Evolutionary conservation across 2,888 invertebrate species (phyloP).

Genomic region (Lepidochitona cinerea): DNA sequence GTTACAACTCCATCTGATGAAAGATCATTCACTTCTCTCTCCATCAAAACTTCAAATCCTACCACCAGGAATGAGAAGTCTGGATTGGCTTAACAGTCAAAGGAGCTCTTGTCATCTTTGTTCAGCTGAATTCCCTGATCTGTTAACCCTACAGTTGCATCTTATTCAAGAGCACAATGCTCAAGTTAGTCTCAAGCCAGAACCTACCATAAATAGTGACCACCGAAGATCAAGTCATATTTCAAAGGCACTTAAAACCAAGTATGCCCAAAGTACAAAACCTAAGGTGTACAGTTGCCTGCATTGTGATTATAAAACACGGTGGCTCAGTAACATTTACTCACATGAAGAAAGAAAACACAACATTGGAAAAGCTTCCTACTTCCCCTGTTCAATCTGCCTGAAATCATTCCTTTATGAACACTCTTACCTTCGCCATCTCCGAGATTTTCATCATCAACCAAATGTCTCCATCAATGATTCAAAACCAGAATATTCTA

Average conservation of each 20-base stretch:
- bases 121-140: constrained; percentile 68
- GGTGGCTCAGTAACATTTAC: constrained; percentile 90
- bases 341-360: constrained; percentile 86
- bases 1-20: constrained; percentile 33
- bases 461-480: constrained; percentile 23
- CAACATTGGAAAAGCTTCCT: constrained; percentile 34
- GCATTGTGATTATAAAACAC: constrained; percentile 90
- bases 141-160: constrained; percentile 71
- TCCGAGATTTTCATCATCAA: constrained; percentile 13
- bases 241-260: constrained; percentile 12
- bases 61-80: constrained; percentile 16
- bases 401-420: constrained; percentile 66
- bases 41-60: constrained; percentile 39
- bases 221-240: constrained; percentile 4
- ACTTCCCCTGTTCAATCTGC: constrained; percentile 63
- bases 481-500: not conserved
- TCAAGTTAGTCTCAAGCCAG: constrained; percentile 58
- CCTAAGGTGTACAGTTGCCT: constrained; percentile 84
- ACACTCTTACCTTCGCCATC: constrained; percentile 61
- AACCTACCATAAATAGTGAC: constrained; percentile 30
- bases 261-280: constrained; percentile 67
- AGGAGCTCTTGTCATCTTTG: constrained; percentile 65
- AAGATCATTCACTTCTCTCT: constrained; percentile 51
- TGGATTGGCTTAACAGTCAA: not conserved
- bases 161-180: constrained; percentile 71